Base-by-base conservation (phyloP, 2,797 vertebrate species). In the Arrhamphus sclerolepis region DNA sequence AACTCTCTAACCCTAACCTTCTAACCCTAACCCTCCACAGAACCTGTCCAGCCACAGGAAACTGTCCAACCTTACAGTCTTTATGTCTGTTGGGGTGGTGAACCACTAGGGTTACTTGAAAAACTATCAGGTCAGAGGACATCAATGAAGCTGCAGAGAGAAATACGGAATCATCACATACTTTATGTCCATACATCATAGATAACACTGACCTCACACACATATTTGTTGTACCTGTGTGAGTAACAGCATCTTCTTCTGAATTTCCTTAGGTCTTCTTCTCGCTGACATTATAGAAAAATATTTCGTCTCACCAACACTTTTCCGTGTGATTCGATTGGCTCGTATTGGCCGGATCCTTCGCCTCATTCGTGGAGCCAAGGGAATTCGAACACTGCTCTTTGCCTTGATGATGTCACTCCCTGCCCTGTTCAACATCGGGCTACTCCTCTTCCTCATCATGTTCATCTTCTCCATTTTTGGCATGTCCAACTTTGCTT, bases 401-500 rank as follows among this genome's bases (percentile, higher is more conserved):
- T 98, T 97, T 0, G 96, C 96, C 6, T 88, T 98, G 57, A 98
- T 98, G 97, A 98, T 97, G 96, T 99, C 96, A 0, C 93, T 99
- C 74, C 97, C 97, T 0, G 97, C 97, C 34, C 93, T 99, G 39
- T 98, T 98, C 86, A 99, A 98, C 87, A 98, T 99, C 0, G 97
- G 96, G 46, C 94, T 98, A 2, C 92, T 99, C 1, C 95, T 98
- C 39, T 98, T 98, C 87, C 91, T 99, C 0, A 96, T 99, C 74
- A 99, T 98, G 95, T 99, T 98, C 62, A 97, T 98, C 64, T 99
- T 95, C 86, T 97, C 96, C 50, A 97, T 99, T 82, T 98, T 98
- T 0, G 97, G 96, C 40, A 99, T 99, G 97, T 96, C 95, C 20
- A 98, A 98, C 87, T 98, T 99, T 0, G 96, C 93, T 26, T 98